Percentiles rank a stretch among this genome's conserved stretches.
These are phyloP conservation scores for Eristalis intricaria DNA, from an alignment of 2,888 invertebrate genomes.

Conservation along the genomic window DNA sequence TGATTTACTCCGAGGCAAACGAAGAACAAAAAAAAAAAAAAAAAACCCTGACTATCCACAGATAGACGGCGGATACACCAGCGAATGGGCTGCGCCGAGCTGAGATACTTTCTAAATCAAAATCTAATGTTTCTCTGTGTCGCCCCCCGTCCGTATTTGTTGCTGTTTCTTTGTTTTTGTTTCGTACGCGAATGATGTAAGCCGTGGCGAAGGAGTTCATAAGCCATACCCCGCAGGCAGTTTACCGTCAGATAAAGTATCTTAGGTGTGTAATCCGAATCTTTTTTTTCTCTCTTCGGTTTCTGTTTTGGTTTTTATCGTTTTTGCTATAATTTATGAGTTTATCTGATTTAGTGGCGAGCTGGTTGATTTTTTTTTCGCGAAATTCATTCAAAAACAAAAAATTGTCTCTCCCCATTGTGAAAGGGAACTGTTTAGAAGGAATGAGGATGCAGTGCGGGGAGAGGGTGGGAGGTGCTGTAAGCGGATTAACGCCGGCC, in stretches of 20 bases:
- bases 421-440: neutral
- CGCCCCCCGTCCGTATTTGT: neutral
- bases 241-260: conserved; percentile 44
- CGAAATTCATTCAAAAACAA: conserved; percentile 41
- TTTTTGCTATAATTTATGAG: conserved; percentile 31
- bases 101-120: conserved; percentile 6
- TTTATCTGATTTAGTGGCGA: conserved; percentile 10
- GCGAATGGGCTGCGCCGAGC: neutral
- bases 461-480: neutral
- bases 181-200: neutral
- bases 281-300: conserved; percentile 1
- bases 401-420: neutral
- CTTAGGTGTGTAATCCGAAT: conserved; percentile 38
- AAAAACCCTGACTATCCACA: neutral
- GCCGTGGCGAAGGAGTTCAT: conserved; percentile 29
- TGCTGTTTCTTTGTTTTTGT: neutral
- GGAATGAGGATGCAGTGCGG: neutral
- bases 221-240: conserved; percentile 40
- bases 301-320: conserved; percentile 15
- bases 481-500: neutral
- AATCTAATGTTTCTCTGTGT: neutral
- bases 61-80: neutral
- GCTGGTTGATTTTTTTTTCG: conserved; percentile 1
- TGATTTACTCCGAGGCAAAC: neutral
- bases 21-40: neutral